These are phyloP conservation scores for Apolygus lucorum DNA, from an alignment of 1,140 invertebrate species.

Conservation along the genomic window DNA sequence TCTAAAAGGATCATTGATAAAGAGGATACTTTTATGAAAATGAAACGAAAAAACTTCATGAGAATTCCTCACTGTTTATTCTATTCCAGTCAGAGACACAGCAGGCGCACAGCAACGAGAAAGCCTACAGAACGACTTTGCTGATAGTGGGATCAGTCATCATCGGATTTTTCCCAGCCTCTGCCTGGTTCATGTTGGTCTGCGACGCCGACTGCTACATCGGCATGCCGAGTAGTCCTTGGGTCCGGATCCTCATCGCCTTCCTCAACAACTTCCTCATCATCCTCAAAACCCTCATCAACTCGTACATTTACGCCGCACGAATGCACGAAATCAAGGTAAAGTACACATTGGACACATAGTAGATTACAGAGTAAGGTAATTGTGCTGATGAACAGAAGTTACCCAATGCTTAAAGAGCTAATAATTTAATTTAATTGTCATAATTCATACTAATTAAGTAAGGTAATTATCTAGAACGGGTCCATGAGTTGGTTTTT, in stretches of 20 bases:
- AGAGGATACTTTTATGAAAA: too few species aligned
- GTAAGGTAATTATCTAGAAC: too few species aligned
- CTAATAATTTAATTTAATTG: too few species aligned
- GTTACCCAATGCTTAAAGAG: too few species aligned
- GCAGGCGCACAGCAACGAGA: constrained; percentile 46
- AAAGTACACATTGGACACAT: too few species aligned
- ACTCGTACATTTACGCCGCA: constrained; percentile 61
- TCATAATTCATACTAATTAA: too few species aligned
- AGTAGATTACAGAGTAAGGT: too few species aligned
- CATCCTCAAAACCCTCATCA: constrained; percentile 53
- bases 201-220: constrained; percentile 38
- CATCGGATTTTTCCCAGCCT: constrained; percentile 55
- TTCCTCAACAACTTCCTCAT: constrained; percentile 41
- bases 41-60: too few species aligned
- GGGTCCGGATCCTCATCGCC: constrained; percentile 22
- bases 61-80: too few species aligned
- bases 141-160: constrained; percentile 58
- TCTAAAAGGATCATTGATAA: too few species aligned
- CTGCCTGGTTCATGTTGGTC: constrained; percentile 47
- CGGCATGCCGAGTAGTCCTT: constrained; percentile 26
- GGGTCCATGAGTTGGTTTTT: too few species aligned
- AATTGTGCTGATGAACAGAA: too few species aligned
- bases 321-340: constrained; percentile 57
- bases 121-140: constrained; percentile 56
- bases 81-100: constrained; percentile 1